phyloP scores from a whole-genome alignment of 2,888 invertebrate species.

The Megastigmus dorsalis region DNA sequence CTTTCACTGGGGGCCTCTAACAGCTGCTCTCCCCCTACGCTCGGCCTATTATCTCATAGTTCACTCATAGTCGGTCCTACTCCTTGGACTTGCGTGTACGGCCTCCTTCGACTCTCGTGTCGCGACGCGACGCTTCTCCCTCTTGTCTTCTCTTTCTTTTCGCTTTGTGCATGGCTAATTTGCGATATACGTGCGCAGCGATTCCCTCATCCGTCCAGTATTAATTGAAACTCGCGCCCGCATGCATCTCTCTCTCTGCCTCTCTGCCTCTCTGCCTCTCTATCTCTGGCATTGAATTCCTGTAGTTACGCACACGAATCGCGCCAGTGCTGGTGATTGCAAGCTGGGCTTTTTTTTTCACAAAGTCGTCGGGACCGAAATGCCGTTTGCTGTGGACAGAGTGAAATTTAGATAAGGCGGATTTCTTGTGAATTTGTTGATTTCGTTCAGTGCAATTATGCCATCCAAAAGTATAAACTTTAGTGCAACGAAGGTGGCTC shows the following conservation, averaged over 20 bases:
- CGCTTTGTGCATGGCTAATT: too few species aligned
- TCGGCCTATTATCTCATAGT: slow-evolving; percentile 64
- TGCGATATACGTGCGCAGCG: too few species aligned
- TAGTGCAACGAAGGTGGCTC: slow-evolving; percentile 63
- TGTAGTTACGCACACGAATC: too few species aligned
- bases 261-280: not conserved
- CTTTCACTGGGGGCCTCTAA: slow-evolving; percentile 70
- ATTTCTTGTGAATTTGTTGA: not conserved
- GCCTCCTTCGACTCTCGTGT: not conserved
- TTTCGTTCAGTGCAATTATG: slow-evolving; percentile 30
- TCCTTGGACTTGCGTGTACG: not conserved
- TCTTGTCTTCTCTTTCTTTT: not conserved
- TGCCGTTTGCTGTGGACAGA: not conserved
- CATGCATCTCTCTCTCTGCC: too few species aligned
- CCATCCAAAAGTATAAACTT: slow-evolving; percentile 48
- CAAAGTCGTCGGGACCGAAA: too few species aligned
- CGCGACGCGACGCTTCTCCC: too few species aligned
- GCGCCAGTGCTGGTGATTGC: too few species aligned
- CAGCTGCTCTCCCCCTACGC: slow-evolving; percentile 59
- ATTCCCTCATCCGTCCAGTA: not conserved
- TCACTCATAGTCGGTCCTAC: slow-evolving; percentile 49
- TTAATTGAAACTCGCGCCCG: not conserved
- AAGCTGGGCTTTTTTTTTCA: too few species aligned
- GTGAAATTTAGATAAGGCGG: not conserved
- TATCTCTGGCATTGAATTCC: not conserved